Evolutionary conservation across 2,888 invertebrate genomes (phyloP), one percentile per base, ranked within the genome.

Genomic region (Mylabris sibirica): DNA sequence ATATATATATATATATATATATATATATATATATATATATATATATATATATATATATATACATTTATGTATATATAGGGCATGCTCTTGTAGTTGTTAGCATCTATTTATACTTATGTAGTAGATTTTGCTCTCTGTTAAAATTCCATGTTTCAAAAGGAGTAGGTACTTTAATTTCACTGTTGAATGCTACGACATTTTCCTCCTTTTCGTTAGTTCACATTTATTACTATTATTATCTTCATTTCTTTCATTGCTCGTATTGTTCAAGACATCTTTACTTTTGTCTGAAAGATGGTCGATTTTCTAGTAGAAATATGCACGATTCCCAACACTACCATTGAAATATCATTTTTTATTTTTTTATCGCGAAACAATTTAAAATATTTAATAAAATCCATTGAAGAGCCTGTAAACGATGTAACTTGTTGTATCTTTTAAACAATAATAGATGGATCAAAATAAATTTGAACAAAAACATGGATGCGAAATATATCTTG

Each of bases 91-190:
- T n/a, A n/a, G n/a, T n/a, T n/a, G n/a, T n/a, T n/a, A n/a, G n/a
- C n/a, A n/a, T n/a, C n/a, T n/a, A n/a, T 38, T 3, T 38, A 3
- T 38, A 12, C 11, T 1, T 35, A 35, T 14, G 20, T 20, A 41
- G 24, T 62, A 35, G 35, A 62, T 38, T 38, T 62, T 22, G 34
- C 17, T 17, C 38, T 62, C 24, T 38, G 41, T 35, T 49, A 35
- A 22, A 38, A 41, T 62, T 3, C 20, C 49, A 20, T 22, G 49
- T 49, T 22, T 49, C 20, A 49, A 49, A 49, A 9, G 20, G 20
- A 49, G 20, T n/a, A n/a, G n/a, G n/a, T 49, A 49, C 20, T 49
- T 49, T 49, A 20, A 20, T 49, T 49, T 49, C 3, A 8, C 49
- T 22, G 20, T 49, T 22, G 49, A 49, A 49, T 49, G 11, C n/a